These are phyloP conservation scores for Gymnarchus niloticus DNA, from an alignment of 2,113 vertebrate species.

Conservation along the genomic window DNA sequence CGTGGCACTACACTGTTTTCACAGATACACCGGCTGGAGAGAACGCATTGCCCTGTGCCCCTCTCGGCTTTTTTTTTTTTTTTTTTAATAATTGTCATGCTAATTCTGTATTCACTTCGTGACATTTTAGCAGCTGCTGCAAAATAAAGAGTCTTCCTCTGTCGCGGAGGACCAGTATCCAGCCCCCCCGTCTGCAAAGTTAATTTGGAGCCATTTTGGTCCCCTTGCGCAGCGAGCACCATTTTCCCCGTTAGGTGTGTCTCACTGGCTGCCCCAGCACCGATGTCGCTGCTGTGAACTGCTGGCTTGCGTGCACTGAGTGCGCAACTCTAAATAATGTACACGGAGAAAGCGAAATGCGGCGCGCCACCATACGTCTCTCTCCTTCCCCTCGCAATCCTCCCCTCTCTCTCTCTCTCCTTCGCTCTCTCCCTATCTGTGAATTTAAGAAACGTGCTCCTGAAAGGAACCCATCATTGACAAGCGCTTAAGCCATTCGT, in stretches of 20 bases:
- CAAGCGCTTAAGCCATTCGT: too few species aligned
- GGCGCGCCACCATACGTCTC: conserved; percentile 18
- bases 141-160: conserved; percentile 30
- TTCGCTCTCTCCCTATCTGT: neutral
- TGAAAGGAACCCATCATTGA: neutral
- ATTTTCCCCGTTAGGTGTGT: conserved; percentile 36
- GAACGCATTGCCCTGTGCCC: conserved; percentile 47
- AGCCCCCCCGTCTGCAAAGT: conserved; percentile 29
- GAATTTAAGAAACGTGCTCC: neutral
- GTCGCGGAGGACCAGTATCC: conserved; percentile 28
- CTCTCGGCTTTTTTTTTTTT: conserved; percentile 35
- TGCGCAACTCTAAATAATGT: conserved; percentile 18
- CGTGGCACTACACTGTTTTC: conserved; percentile 47
- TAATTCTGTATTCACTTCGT: conserved; percentile 37
- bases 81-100: conserved; percentile 24
- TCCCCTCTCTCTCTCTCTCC: conserved; percentile 3
- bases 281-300: conserved; percentile 25
- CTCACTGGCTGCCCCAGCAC: conserved; percentile 29
- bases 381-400: neutral
- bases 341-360: neutral
- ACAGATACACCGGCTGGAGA: conserved; percentile 45
- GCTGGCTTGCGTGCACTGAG: conserved; percentile 15
- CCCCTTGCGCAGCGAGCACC: conserved; percentile 26
- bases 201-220: conserved; percentile 31
- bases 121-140: conserved; percentile 28